phyloP scores from a whole-genome alignment of 2,888 invertebrate genomes.

The Netelia inedita region DNA sequence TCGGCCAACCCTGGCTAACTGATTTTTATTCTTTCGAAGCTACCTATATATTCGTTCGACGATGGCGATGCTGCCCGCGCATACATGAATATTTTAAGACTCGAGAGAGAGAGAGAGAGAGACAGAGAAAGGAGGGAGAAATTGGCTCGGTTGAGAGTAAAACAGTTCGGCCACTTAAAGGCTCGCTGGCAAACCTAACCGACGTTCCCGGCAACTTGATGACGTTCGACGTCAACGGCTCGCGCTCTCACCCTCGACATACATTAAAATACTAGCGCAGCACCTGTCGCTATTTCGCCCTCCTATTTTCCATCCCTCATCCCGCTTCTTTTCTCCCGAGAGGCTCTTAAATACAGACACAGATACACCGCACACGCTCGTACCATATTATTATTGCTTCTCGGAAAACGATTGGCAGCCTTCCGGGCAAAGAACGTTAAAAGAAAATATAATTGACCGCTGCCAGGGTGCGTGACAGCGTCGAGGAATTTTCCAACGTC shows the following conservation, averaged over 20 bases:
- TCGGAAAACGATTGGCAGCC: conserved; percentile 15
- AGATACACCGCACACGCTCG: background rate
- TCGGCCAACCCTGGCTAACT: conserved; percentile 23
- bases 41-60: background rate
- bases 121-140: conserved; percentile 6
- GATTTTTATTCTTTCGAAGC: conserved; percentile 46
- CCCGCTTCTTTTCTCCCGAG: background rate
- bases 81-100: conserved; percentile 47
- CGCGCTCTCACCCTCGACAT: background rate
- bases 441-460: background rate
- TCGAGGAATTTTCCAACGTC: background rate
- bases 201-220: conserved; percentile 1
- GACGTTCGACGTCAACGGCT: conserved; percentile 29
- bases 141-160: background rate
- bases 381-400: conserved; percentile 27
- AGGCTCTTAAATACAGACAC: background rate
- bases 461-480: background rate
- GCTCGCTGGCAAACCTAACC: conserved; percentile 7
- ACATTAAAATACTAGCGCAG: conserved; percentile 42
- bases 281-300: background rate
- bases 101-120: conserved; percentile 1
- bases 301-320: conserved; percentile 20
- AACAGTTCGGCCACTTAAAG: conserved; percentile 43
- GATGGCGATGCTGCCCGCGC: conserved; percentile 25
- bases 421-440: background rate